Conservation (phyloP, 2,113 vertebrate species). For the Pituophis catenifer region DNA sequence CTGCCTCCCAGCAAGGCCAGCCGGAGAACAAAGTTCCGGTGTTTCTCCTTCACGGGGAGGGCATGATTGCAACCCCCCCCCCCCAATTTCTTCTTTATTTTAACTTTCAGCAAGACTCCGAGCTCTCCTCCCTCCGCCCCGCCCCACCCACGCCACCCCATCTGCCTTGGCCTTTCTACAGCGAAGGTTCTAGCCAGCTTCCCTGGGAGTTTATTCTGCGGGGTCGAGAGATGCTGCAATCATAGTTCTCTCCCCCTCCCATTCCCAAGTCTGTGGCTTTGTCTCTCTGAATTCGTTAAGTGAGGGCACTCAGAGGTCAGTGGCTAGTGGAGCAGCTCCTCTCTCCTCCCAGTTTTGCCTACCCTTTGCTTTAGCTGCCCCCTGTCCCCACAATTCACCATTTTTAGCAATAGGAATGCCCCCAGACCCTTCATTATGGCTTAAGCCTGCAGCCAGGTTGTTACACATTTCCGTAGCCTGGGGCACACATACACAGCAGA, state of each 20-base stretch:
- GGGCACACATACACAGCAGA: not conserved
- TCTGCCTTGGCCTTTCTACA: not conserved
- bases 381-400: not conserved
- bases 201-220: not conserved
- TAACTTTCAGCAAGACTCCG: not conserved
- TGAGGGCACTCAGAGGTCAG: slow-evolving; percentile 42
- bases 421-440: not conserved
- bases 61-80: not conserved
- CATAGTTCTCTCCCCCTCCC: not conserved
- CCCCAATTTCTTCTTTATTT: not conserved
- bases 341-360: not conserved
- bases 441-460: not conserved
- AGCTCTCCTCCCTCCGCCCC: not conserved
- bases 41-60: not conserved
- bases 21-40: not conserved
- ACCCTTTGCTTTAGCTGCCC: not conserved
- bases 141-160: not conserved
- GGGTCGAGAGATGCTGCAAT: not conserved
- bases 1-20: not conserved
- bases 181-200: not conserved
- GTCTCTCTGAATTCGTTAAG: slow-evolving; percentile 22
- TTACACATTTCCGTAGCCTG: not conserved
- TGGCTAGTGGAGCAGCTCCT: not conserved
- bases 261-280: slow-evolving; percentile 19
- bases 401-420: not conserved